A percentile compares a stretch with the other conserved stretches of the same genome.
Conservation (phyloP, 2,113 vertebrate species). For the Dicrurus megarhynchus region DNA sequence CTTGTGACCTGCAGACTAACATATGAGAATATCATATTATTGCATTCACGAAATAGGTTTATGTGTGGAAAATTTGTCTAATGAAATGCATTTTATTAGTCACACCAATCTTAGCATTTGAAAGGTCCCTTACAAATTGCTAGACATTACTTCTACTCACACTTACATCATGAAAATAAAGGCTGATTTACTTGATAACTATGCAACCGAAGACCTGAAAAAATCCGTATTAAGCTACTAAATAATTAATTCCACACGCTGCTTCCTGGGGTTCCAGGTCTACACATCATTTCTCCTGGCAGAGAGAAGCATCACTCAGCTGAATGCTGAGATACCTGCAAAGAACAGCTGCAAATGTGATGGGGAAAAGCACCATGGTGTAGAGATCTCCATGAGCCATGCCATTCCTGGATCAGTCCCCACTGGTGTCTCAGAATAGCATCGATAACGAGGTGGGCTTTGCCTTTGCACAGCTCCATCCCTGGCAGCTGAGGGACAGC, state of each 20-base stretch:
- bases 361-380: not conserved
- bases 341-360: not conserved
- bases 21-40: not conserved
- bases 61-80: not conserved
- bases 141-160: not conserved
- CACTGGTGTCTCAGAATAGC: not conserved
- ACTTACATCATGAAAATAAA: not conserved
- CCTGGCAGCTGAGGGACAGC: not conserved
- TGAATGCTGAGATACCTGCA: not conserved
- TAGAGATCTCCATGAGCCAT: fast-evolving
- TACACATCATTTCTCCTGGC: not conserved
- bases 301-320: not conserved
- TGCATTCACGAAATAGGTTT: not conserved
- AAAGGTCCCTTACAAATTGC: not conserved
- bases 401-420: not conserved
- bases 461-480: not conserved
- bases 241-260: not conserved
- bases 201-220: not conserved
- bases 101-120: not conserved
- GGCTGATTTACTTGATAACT: not conserved
- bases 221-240: not conserved
- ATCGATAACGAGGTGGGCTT: fast-evolving
- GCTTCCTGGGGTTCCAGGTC: not conserved
- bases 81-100: not conserved
- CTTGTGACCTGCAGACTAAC: not conserved